Evolutionary conservation across 2,113 vertebrate genomes (phyloP).

Genomic region (Dipodomys spectabilis): DNA sequence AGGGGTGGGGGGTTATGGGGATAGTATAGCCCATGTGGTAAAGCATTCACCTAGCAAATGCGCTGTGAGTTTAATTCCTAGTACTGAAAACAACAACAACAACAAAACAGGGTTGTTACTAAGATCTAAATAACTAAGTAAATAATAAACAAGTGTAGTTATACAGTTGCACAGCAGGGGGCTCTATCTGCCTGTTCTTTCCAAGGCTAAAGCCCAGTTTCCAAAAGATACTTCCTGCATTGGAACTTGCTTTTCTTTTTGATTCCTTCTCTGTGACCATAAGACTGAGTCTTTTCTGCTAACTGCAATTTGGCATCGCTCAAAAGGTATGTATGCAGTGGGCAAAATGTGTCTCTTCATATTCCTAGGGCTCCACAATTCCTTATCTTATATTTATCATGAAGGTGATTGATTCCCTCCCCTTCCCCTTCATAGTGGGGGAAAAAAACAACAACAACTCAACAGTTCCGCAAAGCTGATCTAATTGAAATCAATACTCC

Average conservation of each 20-base stretch:
- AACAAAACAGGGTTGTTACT: too few relatives aligned
- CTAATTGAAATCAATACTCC: background rate
- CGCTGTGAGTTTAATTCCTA: too few relatives aligned
- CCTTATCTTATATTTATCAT: background rate
- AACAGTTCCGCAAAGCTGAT: background rate
- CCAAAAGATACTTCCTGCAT: background rate
- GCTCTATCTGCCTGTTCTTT: slow-evolving; percentile 3
- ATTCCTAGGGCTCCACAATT: background rate
- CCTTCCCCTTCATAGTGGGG: too few relatives aligned
- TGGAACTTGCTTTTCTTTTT: background rate
- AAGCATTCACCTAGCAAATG: too few relatives aligned
- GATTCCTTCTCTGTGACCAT: background rate
- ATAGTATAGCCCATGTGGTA: too few relatives aligned
- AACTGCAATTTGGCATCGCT: background rate
- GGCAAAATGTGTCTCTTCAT: background rate
- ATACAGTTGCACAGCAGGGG: slow-evolving; percentile 66
- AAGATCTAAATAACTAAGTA: too few relatives aligned
- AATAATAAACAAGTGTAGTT: background rate
- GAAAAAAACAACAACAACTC: background rate
- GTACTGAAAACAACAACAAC: too few relatives aligned
- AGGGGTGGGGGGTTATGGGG: too few relatives aligned
- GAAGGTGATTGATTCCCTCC: background rate
- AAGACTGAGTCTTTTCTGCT: background rate
- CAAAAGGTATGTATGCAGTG: background rate
- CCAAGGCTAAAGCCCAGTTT: background rate